Evolutionary conservation across 2,888 invertebrate species (phyloP).

Genomic region (Hirudinaria manillensis): DNA sequence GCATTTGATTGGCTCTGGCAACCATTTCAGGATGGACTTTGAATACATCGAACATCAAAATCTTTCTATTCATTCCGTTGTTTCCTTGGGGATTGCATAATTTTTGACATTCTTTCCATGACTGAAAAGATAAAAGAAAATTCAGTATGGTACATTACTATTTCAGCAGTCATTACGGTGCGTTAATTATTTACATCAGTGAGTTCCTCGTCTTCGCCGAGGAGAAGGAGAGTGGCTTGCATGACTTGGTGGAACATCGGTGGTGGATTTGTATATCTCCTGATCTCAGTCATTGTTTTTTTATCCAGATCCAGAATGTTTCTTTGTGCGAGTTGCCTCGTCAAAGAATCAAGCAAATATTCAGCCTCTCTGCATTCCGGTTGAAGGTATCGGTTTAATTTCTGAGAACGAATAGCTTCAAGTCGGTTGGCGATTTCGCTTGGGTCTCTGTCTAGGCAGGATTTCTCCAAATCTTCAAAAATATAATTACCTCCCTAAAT

Average conservation of each 20-base stretch:
- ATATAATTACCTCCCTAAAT: too few relatives aligned
- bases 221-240: slow-evolving; percentile 46
- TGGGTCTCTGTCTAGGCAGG: slow-evolving; percentile 21
- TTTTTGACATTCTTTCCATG: slow-evolving; percentile 45
- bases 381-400: slow-evolving; percentile 33
- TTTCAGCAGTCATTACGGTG: not conserved
- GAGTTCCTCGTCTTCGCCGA: slow-evolving; percentile 44
- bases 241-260: slow-evolving; percentile 46
- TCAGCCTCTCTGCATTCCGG: slow-evolving; percentile 41
- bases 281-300: slow-evolving; percentile 46
- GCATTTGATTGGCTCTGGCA: slow-evolving; percentile 42
- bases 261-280: slow-evolving; percentile 46
- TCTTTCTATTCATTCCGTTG: slow-evolving; percentile 44
- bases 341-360: slow-evolving; percentile 39
- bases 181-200: slow-evolving; percentile 39
- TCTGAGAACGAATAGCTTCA: slow-evolving; percentile 17
- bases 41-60: slow-evolving; percentile 42
- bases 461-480: slow-evolving; percentile 26
- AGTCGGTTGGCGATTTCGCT: slow-evolving; percentile 8
- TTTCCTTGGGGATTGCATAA: slow-evolving; percentile 43
- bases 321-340: slow-evolving; percentile 38
- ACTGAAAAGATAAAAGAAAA: slow-evolving; percentile 38
- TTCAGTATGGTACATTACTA: not conserved
- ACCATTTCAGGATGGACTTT: slow-evolving; percentile 43
- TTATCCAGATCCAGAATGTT: slow-evolving; percentile 45